Percentiles rank a stretch among this genome's conserved stretches.
phyloP scores from a whole-genome alignment of 2,888 invertebrate species.

The Sarcophaga carnaria region DNA sequence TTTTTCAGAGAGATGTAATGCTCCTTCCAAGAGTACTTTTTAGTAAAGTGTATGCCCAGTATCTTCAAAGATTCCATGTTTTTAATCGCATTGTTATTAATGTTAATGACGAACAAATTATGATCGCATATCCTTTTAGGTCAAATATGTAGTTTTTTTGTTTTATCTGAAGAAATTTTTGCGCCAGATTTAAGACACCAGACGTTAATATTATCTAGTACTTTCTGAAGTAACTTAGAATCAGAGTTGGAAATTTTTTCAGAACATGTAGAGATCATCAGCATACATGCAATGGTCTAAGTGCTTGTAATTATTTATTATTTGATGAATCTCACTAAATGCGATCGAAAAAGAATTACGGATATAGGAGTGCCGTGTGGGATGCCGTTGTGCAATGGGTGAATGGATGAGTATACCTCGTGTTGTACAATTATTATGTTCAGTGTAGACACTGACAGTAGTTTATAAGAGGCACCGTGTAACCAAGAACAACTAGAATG shows the following conservation, averaged over 20 bases:
- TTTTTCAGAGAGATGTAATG: neutral
- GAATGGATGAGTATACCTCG: neutral
- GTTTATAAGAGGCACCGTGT: too few species aligned
- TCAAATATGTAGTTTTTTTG: conserved; percentile 59
- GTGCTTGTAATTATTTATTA: conserved; percentile 34
- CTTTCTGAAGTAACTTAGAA: neutral
- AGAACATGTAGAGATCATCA: conserved; percentile 57
- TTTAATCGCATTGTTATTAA: neutral
- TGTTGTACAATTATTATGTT: too few species aligned
- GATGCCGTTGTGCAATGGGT: conserved; percentile 2
- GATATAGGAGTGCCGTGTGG: conserved; percentile 51
- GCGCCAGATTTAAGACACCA: conserved; percentile 31
- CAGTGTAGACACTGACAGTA: too few species aligned
- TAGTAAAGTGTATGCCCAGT: neutral
- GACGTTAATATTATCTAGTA: too few species aligned
- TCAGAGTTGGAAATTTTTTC: conserved; percentile 14
- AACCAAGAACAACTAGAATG: too few species aligned
- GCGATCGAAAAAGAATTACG: conserved; percentile 56
- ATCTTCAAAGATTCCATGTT: neutral
- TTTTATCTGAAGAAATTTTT: conserved; percentile 58
- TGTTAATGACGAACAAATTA: too few species aligned
- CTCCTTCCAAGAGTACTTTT: neutral
- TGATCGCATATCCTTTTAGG: neutral
- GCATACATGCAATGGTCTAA: conserved; percentile 53
- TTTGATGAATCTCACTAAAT: conserved; percentile 53